Base-by-base conservation (phyloP, 1,140 invertebrate species). In the Tribolium madens region DNA sequence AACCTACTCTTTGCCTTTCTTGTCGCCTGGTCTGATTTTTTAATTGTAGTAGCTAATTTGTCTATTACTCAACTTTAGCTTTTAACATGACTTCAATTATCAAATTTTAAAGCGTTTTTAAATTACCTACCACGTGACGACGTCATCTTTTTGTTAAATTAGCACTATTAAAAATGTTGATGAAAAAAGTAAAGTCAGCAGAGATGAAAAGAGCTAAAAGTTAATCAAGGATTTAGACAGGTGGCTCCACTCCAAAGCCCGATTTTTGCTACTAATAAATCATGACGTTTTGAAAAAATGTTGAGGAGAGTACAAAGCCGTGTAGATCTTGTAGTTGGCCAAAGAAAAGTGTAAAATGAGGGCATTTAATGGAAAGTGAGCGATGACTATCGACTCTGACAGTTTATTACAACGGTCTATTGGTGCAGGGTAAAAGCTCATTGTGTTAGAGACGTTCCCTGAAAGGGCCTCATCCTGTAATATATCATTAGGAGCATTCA, bases 401-500 rank as follows among this genome's bases (percentile, higher is more conserved):
- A 81, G 80, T 80, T 78, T 79, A 81, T 81, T 81, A 80, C 79
- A 69, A 76, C 77, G 79, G 74, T 81, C 80, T 80, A 81, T 81
- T 81, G 80, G 76, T 50, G 75, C 73, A 47, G 76, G 73, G 71
- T 77, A 73, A 78, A 76, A 77, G 48, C 47, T 69, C 69, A 52
- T 73, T 78, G 47, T 80, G 76, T 68, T 75, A 69, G 57, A 75
- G 42, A 70, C 57, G 53, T 78, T 72, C 46, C 73, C 48, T 76
- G 77, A 78, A 80, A 79, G 80, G 79, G 73, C 69, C 53, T 72
- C 74, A 64, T 78, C 68, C 77, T 72, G 76, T 79, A 81, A 81
- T 82, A 82, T 81, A 82, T 82, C 81, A 82, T 80, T 76, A 68
- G 73, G 53, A 60, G 72, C 77, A 74, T 79, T 80, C 76, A 82